Evolutionary conservation across 2,888 invertebrate genomes (phyloP).

Genomic region (Plutella xylostella): DNA sequence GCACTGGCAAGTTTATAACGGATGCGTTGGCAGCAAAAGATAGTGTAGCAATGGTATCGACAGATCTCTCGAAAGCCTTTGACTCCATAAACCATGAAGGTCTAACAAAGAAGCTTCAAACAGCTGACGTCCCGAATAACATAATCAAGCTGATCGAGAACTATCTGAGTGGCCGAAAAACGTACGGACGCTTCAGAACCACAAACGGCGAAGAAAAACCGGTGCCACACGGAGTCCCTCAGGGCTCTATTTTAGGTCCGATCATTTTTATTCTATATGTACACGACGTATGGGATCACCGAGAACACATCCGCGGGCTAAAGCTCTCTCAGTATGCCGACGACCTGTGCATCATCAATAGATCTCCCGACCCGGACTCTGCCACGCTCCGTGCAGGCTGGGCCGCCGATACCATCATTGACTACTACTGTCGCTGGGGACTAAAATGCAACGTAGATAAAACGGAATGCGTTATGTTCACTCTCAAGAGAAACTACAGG

Average conservation of each 20-base stretch:
- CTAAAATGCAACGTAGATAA: slow-evolving; percentile 7
- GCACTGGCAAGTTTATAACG: not conserved
- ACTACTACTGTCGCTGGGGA: slow-evolving; percentile 4
- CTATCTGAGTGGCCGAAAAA: not conserved
- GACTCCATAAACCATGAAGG: slow-evolving; percentile 8
- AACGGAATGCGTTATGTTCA: slow-evolving; percentile 6
- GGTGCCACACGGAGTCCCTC: slow-evolving; percentile 1
- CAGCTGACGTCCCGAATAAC: not conserved
- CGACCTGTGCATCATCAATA: slow-evolving; percentile 6
- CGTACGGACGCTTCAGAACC: not conserved
- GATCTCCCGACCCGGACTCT: not conserved
- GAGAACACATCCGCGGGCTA: not conserved
- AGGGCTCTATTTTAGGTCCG: slow-evolving; percentile 3
- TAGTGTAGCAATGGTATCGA: slow-evolving; percentile 9
- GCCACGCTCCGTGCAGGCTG: slow-evolving; percentile 1
- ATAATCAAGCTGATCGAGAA: not conserved
- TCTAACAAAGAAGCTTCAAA: not conserved
- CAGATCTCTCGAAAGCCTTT: slow-evolving; percentile 11
- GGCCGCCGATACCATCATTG: slow-evolving; percentile 4
- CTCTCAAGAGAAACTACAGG: not conserved
- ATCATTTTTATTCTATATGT: not conserved
- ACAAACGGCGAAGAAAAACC: not conserved
- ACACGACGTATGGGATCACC: not conserved
- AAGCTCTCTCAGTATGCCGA: slow-evolving; percentile 5
- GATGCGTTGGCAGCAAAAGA: not conserved